These are phyloP conservation scores for Flexamia atlantica DNA, from an alignment of 2,888 invertebrate species.

Conservation along the genomic window DNA sequence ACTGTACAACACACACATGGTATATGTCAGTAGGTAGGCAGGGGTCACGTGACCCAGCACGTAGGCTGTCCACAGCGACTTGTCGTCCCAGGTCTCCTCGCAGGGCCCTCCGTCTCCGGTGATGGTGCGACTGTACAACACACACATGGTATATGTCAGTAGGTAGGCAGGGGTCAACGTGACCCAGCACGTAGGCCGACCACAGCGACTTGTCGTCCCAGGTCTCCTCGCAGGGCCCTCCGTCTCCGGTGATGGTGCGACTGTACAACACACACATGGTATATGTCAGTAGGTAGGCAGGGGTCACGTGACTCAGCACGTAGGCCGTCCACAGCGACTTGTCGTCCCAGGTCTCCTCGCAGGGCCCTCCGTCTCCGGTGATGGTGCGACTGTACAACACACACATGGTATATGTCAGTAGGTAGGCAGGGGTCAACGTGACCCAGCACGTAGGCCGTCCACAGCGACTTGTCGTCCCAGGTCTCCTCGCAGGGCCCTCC, in stretches of 20 bases:
- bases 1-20: no score
- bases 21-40: conserved; percentile 74
- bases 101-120: not conserved
- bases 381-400: conserved; percentile 72
- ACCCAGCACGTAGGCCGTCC: conserved; percentile 62
- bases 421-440: conserved; percentile 73
- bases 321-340: conserved; percentile 61
- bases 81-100: conserved; percentile 60
- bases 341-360: conserved; percentile 61
- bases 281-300: conserved; percentile 74
- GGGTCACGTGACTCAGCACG: conserved; percentile 69
- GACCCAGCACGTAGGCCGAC: conserved; percentile 63
- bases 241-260: not conserved
- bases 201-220: conserved; percentile 61
- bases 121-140: conserved; percentile 72
- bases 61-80: conserved; percentile 61
- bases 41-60: conserved; percentile 70
- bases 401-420: no score
- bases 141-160: no score
- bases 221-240: conserved; percentile 12
- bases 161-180: conserved; percentile 73
- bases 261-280: no score
- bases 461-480: conserved; percentile 59
- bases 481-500: conserved; percentile 15
- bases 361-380: not conserved